phyloP scores from a whole-genome alignment of 2,113 vertebrate species.

The Speoplatyrhinus poulsoni region DNA sequence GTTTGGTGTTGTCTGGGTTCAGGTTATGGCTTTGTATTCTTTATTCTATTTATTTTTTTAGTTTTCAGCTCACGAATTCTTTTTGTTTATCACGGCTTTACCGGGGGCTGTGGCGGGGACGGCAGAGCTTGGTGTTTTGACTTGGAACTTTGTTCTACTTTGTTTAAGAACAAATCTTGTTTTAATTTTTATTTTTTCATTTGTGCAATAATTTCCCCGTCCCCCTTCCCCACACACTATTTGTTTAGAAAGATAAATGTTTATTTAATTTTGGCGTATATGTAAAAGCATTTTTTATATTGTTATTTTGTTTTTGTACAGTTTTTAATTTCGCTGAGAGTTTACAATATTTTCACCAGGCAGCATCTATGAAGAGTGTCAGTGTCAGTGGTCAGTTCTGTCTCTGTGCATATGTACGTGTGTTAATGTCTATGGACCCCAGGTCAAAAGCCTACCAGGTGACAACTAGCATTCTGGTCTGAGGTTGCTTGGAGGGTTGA shows the following conservation, averaged over 20 bases:
- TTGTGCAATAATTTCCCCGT: conserved; percentile 90
- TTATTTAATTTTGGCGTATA: conserved; percentile 76
- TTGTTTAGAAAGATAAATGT: conserved; percentile 83
- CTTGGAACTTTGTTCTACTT: conserved; percentile 54
- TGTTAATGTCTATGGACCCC: conserved; percentile 6
- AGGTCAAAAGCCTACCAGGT: neutral
- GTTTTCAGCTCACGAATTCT: neutral
- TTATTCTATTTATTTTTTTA: conserved; percentile 3
- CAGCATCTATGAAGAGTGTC: conserved; percentile 74
- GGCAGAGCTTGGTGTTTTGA: conserved; percentile 53
- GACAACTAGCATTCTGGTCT: conserved; percentile 4
- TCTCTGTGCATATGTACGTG: conserved; percentile 5
- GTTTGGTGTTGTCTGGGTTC: neutral
- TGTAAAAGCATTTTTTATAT: conserved; percentile 68
- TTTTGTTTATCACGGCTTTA: conserved; percentile 21
- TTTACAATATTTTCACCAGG: conserved; percentile 85
- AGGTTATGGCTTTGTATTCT: conserved; percentile 1
- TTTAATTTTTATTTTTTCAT: conserved; percentile 60
- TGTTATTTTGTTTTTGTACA: conserved; percentile 80
- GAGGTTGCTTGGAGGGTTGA: conserved; percentile 24
- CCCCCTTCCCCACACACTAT: conserved; percentile 66
- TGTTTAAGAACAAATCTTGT: conserved; percentile 48
- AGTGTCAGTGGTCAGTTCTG: neutral
- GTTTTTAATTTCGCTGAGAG: conserved; percentile 76
- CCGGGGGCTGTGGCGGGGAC: conserved; percentile 16